Evolutionary conservation across 2,113 vertebrate genomes (phyloP).

Genomic region (Bungarus multicinctus): DNA sequence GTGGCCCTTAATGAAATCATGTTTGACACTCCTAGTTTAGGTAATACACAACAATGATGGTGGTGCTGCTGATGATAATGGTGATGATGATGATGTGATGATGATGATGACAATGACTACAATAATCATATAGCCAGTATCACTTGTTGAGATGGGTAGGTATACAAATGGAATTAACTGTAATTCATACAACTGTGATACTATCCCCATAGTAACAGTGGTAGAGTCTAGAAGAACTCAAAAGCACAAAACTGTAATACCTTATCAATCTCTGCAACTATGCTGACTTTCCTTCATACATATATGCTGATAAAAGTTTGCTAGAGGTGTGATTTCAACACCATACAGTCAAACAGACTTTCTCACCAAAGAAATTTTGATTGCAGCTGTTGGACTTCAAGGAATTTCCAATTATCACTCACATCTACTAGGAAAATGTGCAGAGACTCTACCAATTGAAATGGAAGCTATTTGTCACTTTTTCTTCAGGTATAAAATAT

Average conservation of each 20-base stretch:
- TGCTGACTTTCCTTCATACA: not conserved
- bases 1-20: no score
- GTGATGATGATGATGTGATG: not conserved
- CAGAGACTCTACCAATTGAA: not conserved
- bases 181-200: not conserved
- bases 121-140: not conserved
- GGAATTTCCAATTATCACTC: not conserved
- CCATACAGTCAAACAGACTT: not conserved
- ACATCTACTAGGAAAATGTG: not conserved
- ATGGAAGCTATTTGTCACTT: not conserved
- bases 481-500: not conserved
- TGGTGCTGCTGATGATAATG: not conserved
- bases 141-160: not conserved
- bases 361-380: not conserved
- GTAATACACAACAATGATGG: not conserved
- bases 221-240: not conserved
- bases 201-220: not conserved
- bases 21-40: no score
- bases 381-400: not conserved
- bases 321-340: not conserved
- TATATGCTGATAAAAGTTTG: not conserved
- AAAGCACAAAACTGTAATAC: not conserved
- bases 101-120: not conserved
- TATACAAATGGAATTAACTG: not conserved
- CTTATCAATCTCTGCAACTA: not conserved